Conservation (phyloP, 2,797 vertebrate genomes). For the Podarcis siculus region DNA sequence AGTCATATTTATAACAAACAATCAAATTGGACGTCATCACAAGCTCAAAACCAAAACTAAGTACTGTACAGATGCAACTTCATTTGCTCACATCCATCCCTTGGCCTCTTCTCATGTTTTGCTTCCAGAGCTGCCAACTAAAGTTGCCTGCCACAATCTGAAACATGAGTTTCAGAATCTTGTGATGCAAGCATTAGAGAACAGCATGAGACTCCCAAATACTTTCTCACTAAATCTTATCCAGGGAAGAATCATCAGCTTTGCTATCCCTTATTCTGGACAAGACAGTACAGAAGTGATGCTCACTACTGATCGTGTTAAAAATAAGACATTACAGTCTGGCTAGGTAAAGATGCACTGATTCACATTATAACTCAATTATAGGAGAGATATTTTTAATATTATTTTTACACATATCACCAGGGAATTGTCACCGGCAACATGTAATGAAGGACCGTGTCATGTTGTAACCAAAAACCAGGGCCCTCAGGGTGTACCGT, state of each 20-base stretch:
- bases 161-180: neutral
- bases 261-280: neutral
- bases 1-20: too few species aligned
- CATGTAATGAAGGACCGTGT: neutral
- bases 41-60: too few species aligned
- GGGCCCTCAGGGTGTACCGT: neutral
- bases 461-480: neutral
- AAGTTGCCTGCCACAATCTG: neutral
- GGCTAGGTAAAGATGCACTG: neutral
- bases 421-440: neutral
- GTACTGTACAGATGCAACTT: neutral
- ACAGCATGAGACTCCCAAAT: neutral
- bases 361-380: constrained; percentile 1
- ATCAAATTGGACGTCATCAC: too few species aligned
- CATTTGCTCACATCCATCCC: neutral
- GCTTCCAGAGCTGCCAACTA: neutral
- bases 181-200: neutral
- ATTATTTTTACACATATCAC: constrained; percentile 3
- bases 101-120: neutral
- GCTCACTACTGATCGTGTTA: neutral
- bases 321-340: neutral
- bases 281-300: neutral
- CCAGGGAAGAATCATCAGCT: neutral
- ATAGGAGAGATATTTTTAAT: neutral
- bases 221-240: neutral